These are phyloP conservation scores for Solenodon paradoxus DNA, from an alignment of 2,113 vertebrate species.

Conservation along the genomic window DNA sequence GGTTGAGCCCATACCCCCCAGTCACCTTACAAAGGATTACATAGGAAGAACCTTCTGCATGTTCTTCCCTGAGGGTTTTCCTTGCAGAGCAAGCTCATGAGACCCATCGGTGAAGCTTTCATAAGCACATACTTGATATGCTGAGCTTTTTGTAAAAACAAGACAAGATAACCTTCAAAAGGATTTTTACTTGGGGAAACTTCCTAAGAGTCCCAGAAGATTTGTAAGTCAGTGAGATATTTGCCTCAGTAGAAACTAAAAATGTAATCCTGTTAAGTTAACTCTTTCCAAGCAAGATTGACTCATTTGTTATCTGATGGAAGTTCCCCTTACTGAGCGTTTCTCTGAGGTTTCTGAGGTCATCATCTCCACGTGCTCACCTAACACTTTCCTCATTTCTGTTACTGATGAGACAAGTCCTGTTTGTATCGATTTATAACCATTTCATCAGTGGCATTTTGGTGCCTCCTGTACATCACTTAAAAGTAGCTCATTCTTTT, in stretches of 20 bases:
- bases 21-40: slow-evolving; percentile 41
- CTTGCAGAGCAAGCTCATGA: not conserved
- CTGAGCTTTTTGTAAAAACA: not conserved
- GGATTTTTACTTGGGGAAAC: not conserved
- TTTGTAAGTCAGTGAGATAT: not conserved
- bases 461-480: not conserved
- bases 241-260: not conserved
- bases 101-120: not conserved
- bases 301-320: not conserved
- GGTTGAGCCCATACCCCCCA: not conserved
- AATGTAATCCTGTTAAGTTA: not conserved
- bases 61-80: not conserved
- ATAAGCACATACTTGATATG: accelerated
- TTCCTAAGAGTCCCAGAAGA: not conserved
- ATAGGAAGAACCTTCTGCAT: not conserved
- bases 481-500: not conserved
- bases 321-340: not conserved
- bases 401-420: not conserved
- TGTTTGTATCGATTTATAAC: not conserved
- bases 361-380: not conserved
- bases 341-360: not conserved
- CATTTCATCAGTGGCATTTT: accelerated
- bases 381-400: not conserved
- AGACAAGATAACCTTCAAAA: not conserved
- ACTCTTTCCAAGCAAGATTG: not conserved